Evolutionary conservation across 2,888 invertebrate genomes (phyloP), one percentile per base, ranked within the genome.

Genomic region (Limnephilus auricula): DNA sequence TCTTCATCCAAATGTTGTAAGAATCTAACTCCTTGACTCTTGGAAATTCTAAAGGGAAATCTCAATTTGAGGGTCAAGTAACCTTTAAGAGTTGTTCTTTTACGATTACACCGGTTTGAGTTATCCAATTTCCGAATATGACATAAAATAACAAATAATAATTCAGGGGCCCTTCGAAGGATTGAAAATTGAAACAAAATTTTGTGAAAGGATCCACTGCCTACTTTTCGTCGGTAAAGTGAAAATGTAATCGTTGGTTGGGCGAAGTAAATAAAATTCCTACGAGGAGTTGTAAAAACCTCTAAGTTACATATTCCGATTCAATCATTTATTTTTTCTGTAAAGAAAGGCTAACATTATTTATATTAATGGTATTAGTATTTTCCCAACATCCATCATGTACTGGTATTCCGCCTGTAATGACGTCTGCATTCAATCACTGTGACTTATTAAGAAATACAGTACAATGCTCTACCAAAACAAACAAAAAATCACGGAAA

Each of bases 111-210:
- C 34, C 34, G 25, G 82, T 18, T 34, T 34, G 32, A 32, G 32
- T 82, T 82, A 6, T 82, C 18, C 82, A 82, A 9, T 15, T 82
- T 32, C 34, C 34, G 12, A 82, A 82, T 6, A 34, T 25, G 15
- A n/a, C 34, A 34, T 34, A 82, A 34, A 82, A 82, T 18, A 82
- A 82, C 82, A 82, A 82, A 82, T 34, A 34, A 18, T n/a, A 34
- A 31, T 34, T 18, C 32, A 15, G 32, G 31, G 31, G 12, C 30
- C 45, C 5, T 85, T 40, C 15, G 40, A 3, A 40, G 85, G 85
- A n/a, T 85, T 45, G 45, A 40, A n/a, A 40, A 85, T 30, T 30
- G 2, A 9, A 85, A 5, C 34, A 85, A 18, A 85, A 85, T 40
- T 30, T 85, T 85, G 13, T 40, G 25, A 25, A 37, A 85, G 45